phyloP scores from a whole-genome alignment of 1,140 invertebrate species.

The Calycopis cecrops region DNA sequence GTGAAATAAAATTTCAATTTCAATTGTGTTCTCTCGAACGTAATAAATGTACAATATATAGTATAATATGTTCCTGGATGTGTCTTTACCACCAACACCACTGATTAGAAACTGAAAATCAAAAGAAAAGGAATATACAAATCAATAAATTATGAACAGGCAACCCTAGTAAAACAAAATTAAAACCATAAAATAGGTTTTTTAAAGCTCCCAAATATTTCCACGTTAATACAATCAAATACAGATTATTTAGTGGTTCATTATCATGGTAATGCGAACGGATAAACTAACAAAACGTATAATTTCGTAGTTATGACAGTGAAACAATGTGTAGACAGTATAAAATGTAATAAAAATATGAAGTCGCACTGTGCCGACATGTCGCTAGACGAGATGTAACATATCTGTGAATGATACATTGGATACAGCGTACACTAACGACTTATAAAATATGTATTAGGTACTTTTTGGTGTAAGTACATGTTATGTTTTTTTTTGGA shows the following conservation, averaged over 20 bases:
- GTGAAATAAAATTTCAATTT: too few relatives aligned
- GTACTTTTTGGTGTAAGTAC: too few relatives aligned
- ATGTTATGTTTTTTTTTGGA: too few relatives aligned
- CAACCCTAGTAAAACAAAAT: not conserved
- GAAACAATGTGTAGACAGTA: slow-evolving; percentile 57
- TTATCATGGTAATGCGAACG: slow-evolving; percentile 21
- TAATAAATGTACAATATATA: too few relatives aligned
- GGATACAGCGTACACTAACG: slow-evolving; percentile 11
- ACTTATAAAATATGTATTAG: not conserved
- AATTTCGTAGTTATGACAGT: slow-evolving; percentile 46
- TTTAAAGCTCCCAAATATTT: slow-evolving; percentile 5
- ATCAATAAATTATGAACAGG: not conserved
- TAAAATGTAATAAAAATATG: slow-evolving; percentile 62
- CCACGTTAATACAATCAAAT: slow-evolving; percentile 1
- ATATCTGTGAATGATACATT: slow-evolving; percentile 33
- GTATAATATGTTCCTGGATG: too few relatives aligned
- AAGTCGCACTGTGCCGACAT: slow-evolving; percentile 57
- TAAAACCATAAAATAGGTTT: not conserved
- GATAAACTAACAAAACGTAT: slow-evolving; percentile 34
- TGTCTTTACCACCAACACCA: not conserved
- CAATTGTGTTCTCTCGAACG: too few relatives aligned
- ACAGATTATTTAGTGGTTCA: not conserved
- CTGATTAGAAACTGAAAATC: not conserved
- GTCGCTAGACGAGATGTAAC: slow-evolving; percentile 48
- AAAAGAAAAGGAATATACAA: not conserved